Conservation (phyloP, 64 coral and sea anemone species). For the Porites lutea region DNA sequence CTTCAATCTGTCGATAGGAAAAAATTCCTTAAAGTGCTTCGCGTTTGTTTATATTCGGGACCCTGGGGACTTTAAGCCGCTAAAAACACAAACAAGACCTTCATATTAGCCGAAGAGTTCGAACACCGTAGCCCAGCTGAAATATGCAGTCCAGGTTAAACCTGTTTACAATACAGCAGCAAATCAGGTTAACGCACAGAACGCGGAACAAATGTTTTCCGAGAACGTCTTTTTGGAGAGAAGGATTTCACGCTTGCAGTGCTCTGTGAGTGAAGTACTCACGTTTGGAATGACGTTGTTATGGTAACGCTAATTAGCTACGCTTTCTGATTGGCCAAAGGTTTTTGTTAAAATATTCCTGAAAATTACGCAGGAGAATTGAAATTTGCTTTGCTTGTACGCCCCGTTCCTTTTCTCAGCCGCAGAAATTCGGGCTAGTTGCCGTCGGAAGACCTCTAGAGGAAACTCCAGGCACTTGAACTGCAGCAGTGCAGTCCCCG, state of each 20-base stretch:
- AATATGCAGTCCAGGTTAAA: not conserved
- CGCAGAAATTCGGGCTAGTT: constrained; percentile 53
- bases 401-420: constrained; percentile 43
- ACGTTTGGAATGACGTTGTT: constrained; percentile 35
- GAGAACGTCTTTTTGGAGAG: not conserved
- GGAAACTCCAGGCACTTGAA: constrained; percentile 45
- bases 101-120: not conserved
- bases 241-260: constrained; percentile 7
- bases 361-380: constrained; percentile 28
- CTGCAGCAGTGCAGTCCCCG: constrained; percentile 41
- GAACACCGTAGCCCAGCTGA: not conserved
- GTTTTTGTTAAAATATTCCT: constrained; percentile 30
- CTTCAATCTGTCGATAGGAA: too few relatives aligned
- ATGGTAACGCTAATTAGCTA: constrained; percentile 38
- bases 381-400: constrained; percentile 46
- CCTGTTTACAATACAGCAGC: constrained; percentile 7
- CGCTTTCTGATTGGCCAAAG: constrained; percentile 37
- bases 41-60: not conserved
- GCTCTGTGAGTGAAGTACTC: not conserved
- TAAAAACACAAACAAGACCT: constrained; percentile 24
- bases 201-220: constrained; percentile 39
- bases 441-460: constrained; percentile 34
- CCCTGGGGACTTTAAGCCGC: not conserved
- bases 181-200: constrained; percentile 33
- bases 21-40: not conserved